Conservation (phyloP, 2,888 invertebrate genomes). For the Stictocephala bisonia region DNA sequence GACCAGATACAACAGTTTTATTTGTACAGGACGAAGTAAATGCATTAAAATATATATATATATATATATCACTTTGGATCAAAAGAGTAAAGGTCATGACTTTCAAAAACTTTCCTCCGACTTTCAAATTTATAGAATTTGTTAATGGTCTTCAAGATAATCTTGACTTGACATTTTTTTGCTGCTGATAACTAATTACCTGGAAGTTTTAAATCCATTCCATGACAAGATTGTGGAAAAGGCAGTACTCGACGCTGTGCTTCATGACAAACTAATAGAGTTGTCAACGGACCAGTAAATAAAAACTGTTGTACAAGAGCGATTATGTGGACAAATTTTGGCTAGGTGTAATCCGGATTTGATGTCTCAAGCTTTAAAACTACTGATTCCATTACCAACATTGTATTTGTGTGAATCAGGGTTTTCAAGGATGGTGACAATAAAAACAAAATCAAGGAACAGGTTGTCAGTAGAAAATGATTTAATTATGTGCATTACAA, state of each 20-base stretch:
- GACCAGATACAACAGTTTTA: no score
- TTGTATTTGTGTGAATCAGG: slow-evolving; percentile 29
- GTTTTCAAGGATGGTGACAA: slow-evolving; percentile 26
- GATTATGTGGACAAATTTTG: slow-evolving; percentile 4
- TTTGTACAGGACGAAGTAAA: no score
- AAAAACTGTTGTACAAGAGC: neutral
- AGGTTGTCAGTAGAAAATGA: slow-evolving; percentile 31
- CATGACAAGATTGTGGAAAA: neutral
- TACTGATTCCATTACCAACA: slow-evolving; percentile 24
- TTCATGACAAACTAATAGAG: slow-evolving; percentile 20
- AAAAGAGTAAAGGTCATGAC: no score
- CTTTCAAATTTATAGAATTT: no score
- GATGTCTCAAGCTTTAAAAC: slow-evolving; percentile 5
- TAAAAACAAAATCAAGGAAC: slow-evolving; percentile 30
- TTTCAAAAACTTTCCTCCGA: no score
- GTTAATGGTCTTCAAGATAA: no score
- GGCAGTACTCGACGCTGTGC: neutral
- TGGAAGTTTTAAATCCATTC: slow-evolving; percentile 3
- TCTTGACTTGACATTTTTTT: no score
- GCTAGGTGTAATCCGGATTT: slow-evolving; percentile 2
- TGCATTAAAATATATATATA: no score
- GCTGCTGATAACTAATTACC: no score
- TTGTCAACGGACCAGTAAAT: slow-evolving; percentile 19
- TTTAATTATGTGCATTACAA: slow-evolving; percentile 9
- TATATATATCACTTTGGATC: no score